phyloP scores from a whole-genome alignment of 2,113 vertebrate genomes.

The Actinemys pallida region DNA sequence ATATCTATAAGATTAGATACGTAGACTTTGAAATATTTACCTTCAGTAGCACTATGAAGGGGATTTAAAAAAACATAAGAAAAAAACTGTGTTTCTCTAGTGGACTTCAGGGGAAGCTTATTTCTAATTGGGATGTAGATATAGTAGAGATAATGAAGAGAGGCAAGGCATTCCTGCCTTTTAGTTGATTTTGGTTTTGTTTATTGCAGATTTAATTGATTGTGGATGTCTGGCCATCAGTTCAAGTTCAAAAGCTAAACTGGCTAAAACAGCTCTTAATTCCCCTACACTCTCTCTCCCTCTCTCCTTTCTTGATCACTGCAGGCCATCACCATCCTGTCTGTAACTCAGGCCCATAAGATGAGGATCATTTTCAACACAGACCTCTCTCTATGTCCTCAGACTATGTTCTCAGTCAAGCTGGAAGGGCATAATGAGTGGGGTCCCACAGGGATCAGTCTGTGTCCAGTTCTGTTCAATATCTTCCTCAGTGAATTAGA shows the following conservation, averaged over 20 bases:
- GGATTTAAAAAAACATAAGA: neutral
- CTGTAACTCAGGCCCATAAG: neutral
- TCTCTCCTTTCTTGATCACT: no score
- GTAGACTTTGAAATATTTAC: neutral
- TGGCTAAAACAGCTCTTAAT: no score
- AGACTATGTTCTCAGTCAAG: neutral
- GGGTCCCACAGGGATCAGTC: no score
- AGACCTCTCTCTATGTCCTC: neutral
- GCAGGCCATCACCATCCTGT: no score
- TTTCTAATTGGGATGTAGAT: neutral
- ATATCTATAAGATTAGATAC: neutral
- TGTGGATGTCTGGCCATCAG: no score
- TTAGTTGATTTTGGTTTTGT: neutral
- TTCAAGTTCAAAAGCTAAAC: no score
- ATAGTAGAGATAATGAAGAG: neutral
- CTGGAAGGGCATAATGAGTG: no score
- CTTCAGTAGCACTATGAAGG: neutral
- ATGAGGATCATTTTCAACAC: neutral
- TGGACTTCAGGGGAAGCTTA: neutral
- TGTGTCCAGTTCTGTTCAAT: no score
- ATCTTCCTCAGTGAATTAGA: no score
- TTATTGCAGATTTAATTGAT: neutral
- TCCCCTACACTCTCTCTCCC: no score
- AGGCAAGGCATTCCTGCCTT: neutral
- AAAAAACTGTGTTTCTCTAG: neutral